Evolutionary conservation across 1,140 invertebrate species (phyloP).

Genomic region (Hycleus phaleratus): DNA sequence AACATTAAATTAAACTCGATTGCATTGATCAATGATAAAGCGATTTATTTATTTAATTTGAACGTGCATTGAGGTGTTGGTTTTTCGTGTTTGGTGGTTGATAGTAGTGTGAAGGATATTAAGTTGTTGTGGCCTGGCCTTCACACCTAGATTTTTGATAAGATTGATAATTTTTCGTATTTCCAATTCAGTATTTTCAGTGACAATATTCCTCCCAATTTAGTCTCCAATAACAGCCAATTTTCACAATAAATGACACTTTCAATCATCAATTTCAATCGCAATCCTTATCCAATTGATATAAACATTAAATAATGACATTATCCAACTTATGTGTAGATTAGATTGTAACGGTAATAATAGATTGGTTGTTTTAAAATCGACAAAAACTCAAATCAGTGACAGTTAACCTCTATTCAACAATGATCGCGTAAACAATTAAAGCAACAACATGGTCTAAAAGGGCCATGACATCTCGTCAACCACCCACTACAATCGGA

Average conservation of each 20-base stretch:
- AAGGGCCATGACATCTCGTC: constrained; percentile 38
- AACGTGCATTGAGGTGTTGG: background rate
- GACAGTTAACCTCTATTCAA: background rate
- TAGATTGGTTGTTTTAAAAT: no score
- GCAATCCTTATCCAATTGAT: no score
- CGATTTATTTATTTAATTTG: no score
- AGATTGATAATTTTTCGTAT: background rate
- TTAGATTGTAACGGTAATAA: no score
- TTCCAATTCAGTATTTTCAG: no score
- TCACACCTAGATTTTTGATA: constrained; percentile 10
- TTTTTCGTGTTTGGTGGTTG: constrained; percentile 1
- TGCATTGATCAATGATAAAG: background rate
- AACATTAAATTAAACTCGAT: background rate
- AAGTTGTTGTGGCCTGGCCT: constrained; percentile 4
- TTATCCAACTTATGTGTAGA: no score
- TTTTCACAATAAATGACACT: no score
- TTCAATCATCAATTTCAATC: no score
- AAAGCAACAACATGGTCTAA: constrained; percentile 36
- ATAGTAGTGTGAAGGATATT: background rate
- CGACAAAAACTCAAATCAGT: no score
- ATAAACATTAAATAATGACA: no score
- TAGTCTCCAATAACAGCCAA: no score
- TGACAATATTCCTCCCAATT: no score
- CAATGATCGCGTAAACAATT: constrained; percentile 20
- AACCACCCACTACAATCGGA: constrained; percentile 26